These are phyloP conservation scores for Tor tambroides DNA, from an alignment of 2,113 vertebrate genomes.

Conservation along the genomic window DNA sequence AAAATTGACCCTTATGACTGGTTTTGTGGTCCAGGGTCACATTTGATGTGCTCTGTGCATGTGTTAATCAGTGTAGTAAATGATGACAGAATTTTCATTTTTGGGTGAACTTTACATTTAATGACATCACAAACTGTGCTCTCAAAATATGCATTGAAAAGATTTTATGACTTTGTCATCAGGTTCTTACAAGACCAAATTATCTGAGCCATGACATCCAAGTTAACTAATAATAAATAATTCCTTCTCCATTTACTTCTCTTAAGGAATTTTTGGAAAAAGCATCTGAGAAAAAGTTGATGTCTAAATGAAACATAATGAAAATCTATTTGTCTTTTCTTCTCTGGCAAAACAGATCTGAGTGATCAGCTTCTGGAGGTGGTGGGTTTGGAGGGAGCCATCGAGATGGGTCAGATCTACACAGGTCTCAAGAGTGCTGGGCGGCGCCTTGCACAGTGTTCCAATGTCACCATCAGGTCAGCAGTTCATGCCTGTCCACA, in stretches of 20 bases:
- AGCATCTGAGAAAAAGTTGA: neutral
- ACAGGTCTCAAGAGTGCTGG: conserved; percentile 95
- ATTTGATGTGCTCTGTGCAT: neutral
- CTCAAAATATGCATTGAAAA: neutral
- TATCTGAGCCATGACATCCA: neutral
- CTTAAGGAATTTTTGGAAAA: neutral
- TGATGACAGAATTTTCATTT: neutral
- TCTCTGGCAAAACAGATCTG: conserved; percentile 77
- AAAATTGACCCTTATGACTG: no score
- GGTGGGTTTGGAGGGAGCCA: conserved; percentile 92
- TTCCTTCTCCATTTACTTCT: neutral
- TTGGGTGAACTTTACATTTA: neutral
- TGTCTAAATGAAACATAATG: neutral
- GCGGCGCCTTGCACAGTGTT: conserved; percentile 89
- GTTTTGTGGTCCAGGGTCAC: no score
- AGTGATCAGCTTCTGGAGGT: conserved; percentile 93
- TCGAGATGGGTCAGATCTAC: conserved; percentile 99
- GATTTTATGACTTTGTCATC: neutral
- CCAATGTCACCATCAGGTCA: conserved; percentile 90
- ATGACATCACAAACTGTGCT: neutral
- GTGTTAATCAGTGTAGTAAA: neutral
- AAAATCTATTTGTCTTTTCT: conserved; percentile 35
- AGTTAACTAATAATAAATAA: neutral
- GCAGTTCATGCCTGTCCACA: neutral
- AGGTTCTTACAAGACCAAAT: neutral